Percentiles rank a stretch among this genome's conserved stretches.
Conservation (phyloP, 2,113 vertebrate species). For the Noturus placidus region DNA sequence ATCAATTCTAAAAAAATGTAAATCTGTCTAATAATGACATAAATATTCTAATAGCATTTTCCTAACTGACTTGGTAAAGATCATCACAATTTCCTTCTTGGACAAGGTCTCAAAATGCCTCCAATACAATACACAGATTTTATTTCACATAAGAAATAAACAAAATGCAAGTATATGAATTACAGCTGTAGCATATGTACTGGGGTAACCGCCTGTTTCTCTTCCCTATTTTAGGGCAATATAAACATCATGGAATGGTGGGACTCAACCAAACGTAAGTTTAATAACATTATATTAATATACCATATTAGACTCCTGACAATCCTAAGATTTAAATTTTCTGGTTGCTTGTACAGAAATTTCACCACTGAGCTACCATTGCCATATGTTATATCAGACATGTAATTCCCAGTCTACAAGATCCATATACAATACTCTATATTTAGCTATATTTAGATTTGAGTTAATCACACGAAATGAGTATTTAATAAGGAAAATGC, state of each 20-base stretch:
- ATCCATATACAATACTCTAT: too few relatives aligned
- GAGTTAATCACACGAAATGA: too few relatives aligned
- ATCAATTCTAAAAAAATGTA: neutral
- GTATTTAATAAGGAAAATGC: too few relatives aligned
- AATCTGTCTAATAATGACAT: neutral
- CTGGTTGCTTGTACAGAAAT: too few relatives aligned
- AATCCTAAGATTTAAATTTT: too few relatives aligned
- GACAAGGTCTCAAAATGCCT: too few relatives aligned
- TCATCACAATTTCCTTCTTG: neutral
- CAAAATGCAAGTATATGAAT: neutral
- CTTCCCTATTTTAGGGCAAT: conserved; percentile 54
- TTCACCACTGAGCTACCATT: too few relatives aligned
- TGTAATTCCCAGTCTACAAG: too few relatives aligned
- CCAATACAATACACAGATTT: neutral
- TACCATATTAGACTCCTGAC: too few relatives aligned
- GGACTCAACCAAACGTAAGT: neutral
- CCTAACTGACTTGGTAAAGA: neutral
- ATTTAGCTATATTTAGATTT: too few relatives aligned
- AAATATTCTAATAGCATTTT: neutral
- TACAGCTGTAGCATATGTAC: neutral
- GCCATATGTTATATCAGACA: too few relatives aligned
- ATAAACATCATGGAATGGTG: neutral
- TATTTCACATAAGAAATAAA: neutral
- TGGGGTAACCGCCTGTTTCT: neutral
- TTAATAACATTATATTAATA: neutral